Evolutionary conservation across 2,113 vertebrate species (phyloP), one percentile per base, ranked within the genome.

Genomic region (Malurus elegans): DNA sequence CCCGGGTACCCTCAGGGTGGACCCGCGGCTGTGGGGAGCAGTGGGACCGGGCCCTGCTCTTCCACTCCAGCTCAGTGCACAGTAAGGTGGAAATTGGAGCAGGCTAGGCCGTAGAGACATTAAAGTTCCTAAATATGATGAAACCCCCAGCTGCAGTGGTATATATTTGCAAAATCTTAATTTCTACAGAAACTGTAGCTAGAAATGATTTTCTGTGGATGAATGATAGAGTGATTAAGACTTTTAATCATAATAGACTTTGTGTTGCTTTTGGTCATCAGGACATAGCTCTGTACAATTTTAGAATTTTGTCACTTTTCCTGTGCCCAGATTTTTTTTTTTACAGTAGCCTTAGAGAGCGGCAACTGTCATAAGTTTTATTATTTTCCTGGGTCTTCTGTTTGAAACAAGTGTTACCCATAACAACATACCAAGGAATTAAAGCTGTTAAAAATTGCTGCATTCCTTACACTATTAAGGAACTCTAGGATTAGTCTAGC

Each of bases 391-490:
- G 66, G 3, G 3, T 62, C 72, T 95, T 85, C 54, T 89, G 81
- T 96, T 53, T 48, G 62, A 78, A 96, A 54, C 40, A 84, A 94
- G 34, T n/a, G 25, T 66, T 80, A 78, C 24, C 56, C 50, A n/a
- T 75, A 81, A 73, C 50, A 91, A 74, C 65, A 20, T 86, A 67
- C 66, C 57, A 67, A 38, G 79, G 66, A 42, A 67, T 92, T 85
- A 81, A 95, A 80, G 31, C 62, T 54, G 28, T 56, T 86, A 78
- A 93, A 95, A 88, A 57, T 79, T 61, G 42, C n/a, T 88, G 54
- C 92, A 92, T 96, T 96, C 96, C 82, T 96, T 44, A 82, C 2
- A 6, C 57, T 95, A 72, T 96, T 93, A 97, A 67, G 70, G 32
- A 84, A 34, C 40, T 40, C 57, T 36, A 70, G 75, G 84, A 92